Evolutionary conservation across 2,797 vertebrate species (phyloP), one percentile per base, ranked within the genome.

Genomic region (Anisognathus igniventris): DNA sequence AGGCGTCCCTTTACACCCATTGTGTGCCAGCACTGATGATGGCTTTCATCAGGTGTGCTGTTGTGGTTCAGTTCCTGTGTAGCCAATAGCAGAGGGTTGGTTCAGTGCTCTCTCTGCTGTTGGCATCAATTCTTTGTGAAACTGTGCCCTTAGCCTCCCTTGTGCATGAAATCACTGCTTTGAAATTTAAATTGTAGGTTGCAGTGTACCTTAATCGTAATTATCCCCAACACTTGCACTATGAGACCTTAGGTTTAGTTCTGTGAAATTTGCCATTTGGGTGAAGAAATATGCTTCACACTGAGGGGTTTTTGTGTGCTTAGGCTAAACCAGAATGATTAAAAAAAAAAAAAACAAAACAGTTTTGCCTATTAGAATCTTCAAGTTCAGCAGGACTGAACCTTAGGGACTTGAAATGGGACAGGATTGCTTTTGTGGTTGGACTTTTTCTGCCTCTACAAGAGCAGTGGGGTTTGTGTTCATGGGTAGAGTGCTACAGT

Each of bases 121-220:
- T 90, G 83, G 39, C 39, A 37, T 75, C 17, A 47, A 3, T 31
- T 10, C 64, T 73, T 53, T 17, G 13, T 42, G 48, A 58, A 80
- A 42, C 50, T 73, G 2, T 88, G 42, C 51, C 71, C 51, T 68
- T 31, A 54, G 9, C 17, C 24, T 83, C 50, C 50, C 61, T 51
- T 65, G 68, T 33, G 50, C 7, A 2, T 27, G 15, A 83, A 67
- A 70, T 80, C 39, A 33, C 57, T 75, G 25, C 56, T 90, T 68
- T 70, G 72, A 65, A 62, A 37, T 66, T 90, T 72, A 65, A 86
- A 92, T 92, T 86, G 72, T 47, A 72, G 70, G 82, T 86, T 86
- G 31, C 58, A 62, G 53, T 79, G 45, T 65, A 47, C 51, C 73
- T 90, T 92, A 80, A 56, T 58, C 0, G 0, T 80, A 80, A 86